Base-by-base conservation (phyloP, 2,797 vertebrate species). In the Ptychadena robeensis region DNA sequence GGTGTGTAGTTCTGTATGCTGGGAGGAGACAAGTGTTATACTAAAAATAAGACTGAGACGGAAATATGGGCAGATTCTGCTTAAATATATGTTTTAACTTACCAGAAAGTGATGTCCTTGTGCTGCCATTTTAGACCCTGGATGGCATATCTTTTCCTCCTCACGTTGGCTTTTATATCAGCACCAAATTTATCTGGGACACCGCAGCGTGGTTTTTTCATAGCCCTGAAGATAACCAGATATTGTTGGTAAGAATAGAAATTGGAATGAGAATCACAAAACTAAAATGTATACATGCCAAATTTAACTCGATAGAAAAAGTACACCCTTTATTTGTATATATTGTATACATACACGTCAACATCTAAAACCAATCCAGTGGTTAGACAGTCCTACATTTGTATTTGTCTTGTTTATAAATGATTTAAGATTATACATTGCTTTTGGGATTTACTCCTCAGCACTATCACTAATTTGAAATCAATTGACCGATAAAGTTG, bases 1-100 rank as follows among this genome's bases (percentile, higher is more conserved):
- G 97, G 95, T 8, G 95, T 96, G 89, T 94, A 96, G 89, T 98
- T 98, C 93, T 98, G 91, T 91, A 98, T 98, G 90, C 97, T 98
- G 90, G 40, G 64, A 86, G 75, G 65, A 89, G 85, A 85, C 2
- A 76, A 6, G 14, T 32, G 18, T 37, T 59, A 10, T 18, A 30
- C 31, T 78, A 78, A 67, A 67, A 22, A 1, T 12, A 25, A 79
- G n/a, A 12, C 34, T 25, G 28, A 31, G 9, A 28, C 31, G 0
- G 18, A 34, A 66, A 32, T 27, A 30, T 53, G 27, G 35, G 27
- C 4, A 15, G 2, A 59, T 57, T 27, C 0, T 18, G 0, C 14
- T 61, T 61, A 28, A 68, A 12, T 11, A 61, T 34, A 30, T 63
- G 10, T 37, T 73, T 28, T 12, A 6, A 80, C 77, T 9, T 72